Evolutionary conservation across 2,888 invertebrate species (phyloP).

Genomic region (Microdon myrmicae): DNA sequence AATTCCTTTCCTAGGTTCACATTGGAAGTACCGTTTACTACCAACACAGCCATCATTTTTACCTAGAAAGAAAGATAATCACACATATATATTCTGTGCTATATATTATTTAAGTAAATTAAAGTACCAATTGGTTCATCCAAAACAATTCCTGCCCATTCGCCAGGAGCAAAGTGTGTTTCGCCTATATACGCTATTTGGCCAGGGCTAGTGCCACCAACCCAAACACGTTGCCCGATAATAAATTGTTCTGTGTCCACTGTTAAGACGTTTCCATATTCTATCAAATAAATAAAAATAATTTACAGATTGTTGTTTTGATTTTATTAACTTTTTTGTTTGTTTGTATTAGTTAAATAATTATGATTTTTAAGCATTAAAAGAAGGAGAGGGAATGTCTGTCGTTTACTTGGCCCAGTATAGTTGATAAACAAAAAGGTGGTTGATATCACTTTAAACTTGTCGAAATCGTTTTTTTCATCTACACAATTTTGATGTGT

Average conservation of each 20-base stretch:
- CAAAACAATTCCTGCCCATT: conserved; percentile 97
- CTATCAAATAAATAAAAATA: conserved; percentile 56
- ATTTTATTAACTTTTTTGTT: no score
- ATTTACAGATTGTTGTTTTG: no score
- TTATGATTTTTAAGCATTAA: no score
- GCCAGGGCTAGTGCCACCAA: conserved; percentile 90
- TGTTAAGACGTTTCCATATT: conserved; percentile 87
- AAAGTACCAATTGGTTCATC: conserved; percentile 88
- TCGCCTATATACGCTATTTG: conserved; percentile 88
- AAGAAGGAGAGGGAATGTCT: no score
- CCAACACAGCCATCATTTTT: conserved; percentile 97
- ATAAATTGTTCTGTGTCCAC: conserved; percentile 95
- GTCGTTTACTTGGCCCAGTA: no score
- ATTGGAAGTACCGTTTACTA: conserved; percentile 92
- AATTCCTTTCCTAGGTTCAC: conserved; percentile 90
- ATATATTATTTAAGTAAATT: conserved; percentile 5
- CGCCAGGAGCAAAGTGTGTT: conserved; percentile 96
- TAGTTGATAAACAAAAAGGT: no score
- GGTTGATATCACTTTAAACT: no score
- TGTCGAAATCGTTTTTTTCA: no score
- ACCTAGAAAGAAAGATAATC: conserved; percentile 70
- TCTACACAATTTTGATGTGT: no score
- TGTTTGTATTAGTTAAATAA: no score
- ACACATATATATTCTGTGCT: neutral
- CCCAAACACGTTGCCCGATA: conserved; percentile 94